These are phyloP conservation scores for Brenthis hecate DNA, from an alignment of 2,888 invertebrate species.

Conservation along the genomic window DNA sequence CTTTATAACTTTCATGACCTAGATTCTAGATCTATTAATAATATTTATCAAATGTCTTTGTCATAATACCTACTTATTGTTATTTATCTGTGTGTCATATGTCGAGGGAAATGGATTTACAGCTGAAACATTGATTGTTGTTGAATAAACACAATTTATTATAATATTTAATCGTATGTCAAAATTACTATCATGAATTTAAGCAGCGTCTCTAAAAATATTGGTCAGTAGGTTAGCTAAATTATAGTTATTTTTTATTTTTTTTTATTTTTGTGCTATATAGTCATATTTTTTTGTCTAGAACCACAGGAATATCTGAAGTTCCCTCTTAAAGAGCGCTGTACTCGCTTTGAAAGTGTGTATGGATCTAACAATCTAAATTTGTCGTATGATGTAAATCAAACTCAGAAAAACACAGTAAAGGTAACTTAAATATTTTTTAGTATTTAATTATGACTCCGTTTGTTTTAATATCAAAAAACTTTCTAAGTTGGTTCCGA, in stretches of 20 bases:
- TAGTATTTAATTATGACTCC: neutral
- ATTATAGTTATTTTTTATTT: constrained; percentile 27
- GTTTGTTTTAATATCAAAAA: too few species aligned
- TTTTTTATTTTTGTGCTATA: constrained; percentile 37
- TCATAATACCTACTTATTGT: too few species aligned
- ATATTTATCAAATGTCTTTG: too few species aligned
- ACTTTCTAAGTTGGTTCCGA: too few species aligned
- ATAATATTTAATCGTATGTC: neutral
- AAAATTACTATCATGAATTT: constrained; percentile 54
- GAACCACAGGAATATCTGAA: constrained; percentile 59
- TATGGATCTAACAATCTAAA: neutral
- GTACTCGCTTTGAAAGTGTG: too few species aligned
- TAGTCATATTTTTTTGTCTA: constrained; percentile 56
- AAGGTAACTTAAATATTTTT: neutral
- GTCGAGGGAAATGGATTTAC: constrained; percentile 8
- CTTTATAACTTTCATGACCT: too few species aligned
- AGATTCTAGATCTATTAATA: too few species aligned
- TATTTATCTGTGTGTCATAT: neutral
- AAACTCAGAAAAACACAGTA: neutral
- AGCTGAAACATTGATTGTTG: constrained; percentile 1
- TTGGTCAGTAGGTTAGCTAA: constrained; percentile 50
- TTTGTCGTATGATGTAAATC: neutral
- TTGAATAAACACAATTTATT: neutral
- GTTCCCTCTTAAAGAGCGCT: neutral
- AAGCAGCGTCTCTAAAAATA: constrained; percentile 52